These are phyloP conservation scores for Drosophila sturtevanti DNA, from an alignment of 1,140 invertebrate genomes.

Conservation along the genomic window DNA sequence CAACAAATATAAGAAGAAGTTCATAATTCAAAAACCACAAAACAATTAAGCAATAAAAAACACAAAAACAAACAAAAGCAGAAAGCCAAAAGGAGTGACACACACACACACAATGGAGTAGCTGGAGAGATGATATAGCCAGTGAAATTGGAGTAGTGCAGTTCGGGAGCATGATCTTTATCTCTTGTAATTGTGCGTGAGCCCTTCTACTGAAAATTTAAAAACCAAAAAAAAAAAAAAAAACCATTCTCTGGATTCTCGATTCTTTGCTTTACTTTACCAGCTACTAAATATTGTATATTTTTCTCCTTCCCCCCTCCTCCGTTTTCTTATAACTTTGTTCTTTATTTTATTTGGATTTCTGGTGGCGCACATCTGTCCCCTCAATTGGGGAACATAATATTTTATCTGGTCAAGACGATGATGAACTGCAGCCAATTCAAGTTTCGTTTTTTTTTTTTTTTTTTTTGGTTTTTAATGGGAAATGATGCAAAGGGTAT, in stretches of 20 bases:
- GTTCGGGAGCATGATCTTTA: conserved; percentile 67
- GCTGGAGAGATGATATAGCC: conserved; percentile 1
- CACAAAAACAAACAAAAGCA: conserved; percentile 8
- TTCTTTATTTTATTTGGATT: neutral
- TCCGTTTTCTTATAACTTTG: neutral
- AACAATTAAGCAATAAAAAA: conserved; percentile 78
- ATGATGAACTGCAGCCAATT: conserved; percentile 14
- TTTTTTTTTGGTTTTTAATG: conserved; percentile 1
- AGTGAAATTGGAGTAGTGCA: conserved; percentile 63
- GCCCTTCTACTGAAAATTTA: conserved; percentile 67
- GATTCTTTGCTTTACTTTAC: neutral
- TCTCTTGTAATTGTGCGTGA: conserved; percentile 52
- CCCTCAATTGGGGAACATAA: conserved; percentile 33
- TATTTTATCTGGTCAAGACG: conserved; percentile 31
- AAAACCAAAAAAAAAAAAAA: neutral
- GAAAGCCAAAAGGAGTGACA: conserved; percentile 2
- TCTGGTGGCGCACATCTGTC: conserved; percentile 10
- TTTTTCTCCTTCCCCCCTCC: neutral
- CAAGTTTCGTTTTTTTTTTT: neutral
- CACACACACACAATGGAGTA: neutral
- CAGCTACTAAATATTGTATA: conserved; percentile 31
- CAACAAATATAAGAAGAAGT: conserved; percentile 30
- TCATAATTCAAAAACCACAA: conserved; percentile 55
- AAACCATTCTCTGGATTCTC: conserved; percentile 7
- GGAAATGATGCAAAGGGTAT: neutral